Conservation (phyloP, 2,113 vertebrate genomes). For the Siniperca chuatsi region DNA sequence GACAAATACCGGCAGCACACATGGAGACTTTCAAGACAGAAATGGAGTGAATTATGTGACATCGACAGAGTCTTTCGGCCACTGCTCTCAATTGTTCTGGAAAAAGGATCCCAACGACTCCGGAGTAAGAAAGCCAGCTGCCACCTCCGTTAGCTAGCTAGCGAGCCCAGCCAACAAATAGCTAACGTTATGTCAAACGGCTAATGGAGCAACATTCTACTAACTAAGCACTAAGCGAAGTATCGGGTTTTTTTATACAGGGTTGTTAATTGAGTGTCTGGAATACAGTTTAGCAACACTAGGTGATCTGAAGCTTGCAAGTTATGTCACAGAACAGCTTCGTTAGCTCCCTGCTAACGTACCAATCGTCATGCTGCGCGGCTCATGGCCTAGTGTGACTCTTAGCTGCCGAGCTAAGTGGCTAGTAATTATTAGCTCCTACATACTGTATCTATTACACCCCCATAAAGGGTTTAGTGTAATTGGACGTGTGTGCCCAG, state of each 20-base stretch:
- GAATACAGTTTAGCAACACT: neutral
- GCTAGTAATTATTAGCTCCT: slow-evolving; percentile 7
- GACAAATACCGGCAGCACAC: slow-evolving; percentile 77
- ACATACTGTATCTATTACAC: fast-evolving
- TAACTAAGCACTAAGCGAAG: fast-evolving
- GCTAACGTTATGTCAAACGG: neutral
- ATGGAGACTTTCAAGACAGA: slow-evolving; percentile 81
- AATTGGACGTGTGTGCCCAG: fast-evolving
- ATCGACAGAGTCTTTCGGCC: slow-evolving; percentile 80
- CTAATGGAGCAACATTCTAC: neutral
- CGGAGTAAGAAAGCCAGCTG: slow-evolving; percentile 79
- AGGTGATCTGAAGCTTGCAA: neutral
- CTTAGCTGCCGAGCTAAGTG: slow-evolving; percentile 34
- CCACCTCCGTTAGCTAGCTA: slow-evolving; percentile 49
- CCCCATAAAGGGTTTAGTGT: fast-evolving
- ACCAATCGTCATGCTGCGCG: slow-evolving; percentile 62
- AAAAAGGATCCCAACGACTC: slow-evolving; percentile 83
- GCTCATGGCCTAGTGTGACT: slow-evolving; percentile 70
- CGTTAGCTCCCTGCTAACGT: slow-evolving; percentile 52
- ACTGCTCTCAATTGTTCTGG: slow-evolving; percentile 84
- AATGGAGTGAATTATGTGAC: slow-evolving; percentile 83
- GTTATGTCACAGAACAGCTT: neutral
- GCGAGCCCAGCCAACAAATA: slow-evolving; percentile 24
- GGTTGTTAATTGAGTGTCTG: neutral
- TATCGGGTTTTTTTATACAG: neutral